phyloP scores from a whole-genome alignment of 2,797 vertebrate genomes.

The Sebastolobus alascanus region DNA sequence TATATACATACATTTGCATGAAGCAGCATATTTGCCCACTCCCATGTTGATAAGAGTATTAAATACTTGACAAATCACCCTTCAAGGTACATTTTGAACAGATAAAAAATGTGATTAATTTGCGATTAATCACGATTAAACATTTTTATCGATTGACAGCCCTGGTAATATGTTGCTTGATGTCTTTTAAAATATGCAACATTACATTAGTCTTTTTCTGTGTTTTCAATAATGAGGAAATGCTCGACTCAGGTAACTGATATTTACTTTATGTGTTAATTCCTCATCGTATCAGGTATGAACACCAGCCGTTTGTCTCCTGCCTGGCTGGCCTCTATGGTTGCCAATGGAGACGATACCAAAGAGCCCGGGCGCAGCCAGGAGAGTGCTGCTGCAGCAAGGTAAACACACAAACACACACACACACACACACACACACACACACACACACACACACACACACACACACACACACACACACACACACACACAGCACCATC shows the following conservation, averaged over 20 bases:
- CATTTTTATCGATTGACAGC: too few species aligned
- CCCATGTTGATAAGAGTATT: too few species aligned
- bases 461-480: conserved; percentile 30
- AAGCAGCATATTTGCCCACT: too few species aligned
- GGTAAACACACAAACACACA: conserved; percentile 59
- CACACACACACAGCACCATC: conserved; percentile 14
- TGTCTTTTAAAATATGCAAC: neutral
- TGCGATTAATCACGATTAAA: too few species aligned
- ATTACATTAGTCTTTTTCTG: neutral
- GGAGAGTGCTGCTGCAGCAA: conserved; percentile 92
- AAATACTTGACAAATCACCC: too few species aligned
- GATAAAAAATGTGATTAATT: too few species aligned
- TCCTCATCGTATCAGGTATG: conserved; percentile 69
- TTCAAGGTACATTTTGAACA: too few species aligned
- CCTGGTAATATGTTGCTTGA: neutral
- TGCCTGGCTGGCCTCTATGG: conserved; percentile 92
- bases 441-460: conserved; percentile 21
- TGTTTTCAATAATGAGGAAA: neutral
- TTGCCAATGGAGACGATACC: conserved; percentile 91
- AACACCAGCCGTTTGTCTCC: conserved; percentile 89
- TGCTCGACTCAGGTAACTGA: neutral
- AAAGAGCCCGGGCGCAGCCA: conserved; percentile 84
- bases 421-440: conserved; percentile 26
- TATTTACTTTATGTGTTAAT: neutral
- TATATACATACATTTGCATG: too few species aligned